Conservation (phyloP, 2,888 invertebrate species). For the Cremastobaeus sp. region DNA sequence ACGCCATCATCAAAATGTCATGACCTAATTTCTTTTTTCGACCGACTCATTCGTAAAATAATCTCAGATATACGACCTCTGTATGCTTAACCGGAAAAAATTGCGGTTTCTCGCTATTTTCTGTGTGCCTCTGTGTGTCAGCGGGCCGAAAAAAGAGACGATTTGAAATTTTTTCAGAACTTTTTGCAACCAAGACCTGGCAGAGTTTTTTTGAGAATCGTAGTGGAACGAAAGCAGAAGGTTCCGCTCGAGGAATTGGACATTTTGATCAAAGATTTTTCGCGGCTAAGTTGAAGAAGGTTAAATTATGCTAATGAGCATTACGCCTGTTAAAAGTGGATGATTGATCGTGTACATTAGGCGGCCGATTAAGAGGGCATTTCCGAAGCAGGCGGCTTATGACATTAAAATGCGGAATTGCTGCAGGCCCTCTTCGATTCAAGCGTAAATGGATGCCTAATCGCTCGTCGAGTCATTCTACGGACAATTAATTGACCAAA, state of each 20-base stretch:
- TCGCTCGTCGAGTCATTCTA: conserved; percentile 54
- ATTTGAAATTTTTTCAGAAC: too few relatives aligned
- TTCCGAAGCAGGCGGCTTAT: conserved; percentile 38
- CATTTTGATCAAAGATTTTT: too few relatives aligned
- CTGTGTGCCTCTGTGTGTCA: too few relatives aligned
- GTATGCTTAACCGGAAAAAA: too few relatives aligned
- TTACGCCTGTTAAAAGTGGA: conserved; percentile 15
- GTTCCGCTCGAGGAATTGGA: too few relatives aligned
- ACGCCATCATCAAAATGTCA: not conserved
- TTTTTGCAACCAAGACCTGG: too few relatives aligned
- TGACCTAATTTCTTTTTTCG: conserved; percentile 6
- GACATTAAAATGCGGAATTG: conserved; percentile 54
- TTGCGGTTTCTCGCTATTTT: too few relatives aligned
- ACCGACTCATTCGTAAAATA: too few relatives aligned
- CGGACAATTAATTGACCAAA: conserved; percentile 56
- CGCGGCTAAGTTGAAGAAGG: not conserved
- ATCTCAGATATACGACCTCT: too few relatives aligned
- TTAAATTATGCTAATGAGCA: conserved; percentile 17
- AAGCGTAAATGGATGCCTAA: conserved; percentile 55
- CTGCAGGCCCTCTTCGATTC: conserved; percentile 43
- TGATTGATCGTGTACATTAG: conserved; percentile 26
- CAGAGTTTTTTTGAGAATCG: too few relatives aligned
- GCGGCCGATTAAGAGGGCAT: conserved; percentile 30
- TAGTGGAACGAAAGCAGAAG: too few relatives aligned
- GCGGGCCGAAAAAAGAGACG: too few relatives aligned